phyloP scores from a whole-genome alignment of 2,888 invertebrate genomes.

The Penaeus monodon region DNA sequence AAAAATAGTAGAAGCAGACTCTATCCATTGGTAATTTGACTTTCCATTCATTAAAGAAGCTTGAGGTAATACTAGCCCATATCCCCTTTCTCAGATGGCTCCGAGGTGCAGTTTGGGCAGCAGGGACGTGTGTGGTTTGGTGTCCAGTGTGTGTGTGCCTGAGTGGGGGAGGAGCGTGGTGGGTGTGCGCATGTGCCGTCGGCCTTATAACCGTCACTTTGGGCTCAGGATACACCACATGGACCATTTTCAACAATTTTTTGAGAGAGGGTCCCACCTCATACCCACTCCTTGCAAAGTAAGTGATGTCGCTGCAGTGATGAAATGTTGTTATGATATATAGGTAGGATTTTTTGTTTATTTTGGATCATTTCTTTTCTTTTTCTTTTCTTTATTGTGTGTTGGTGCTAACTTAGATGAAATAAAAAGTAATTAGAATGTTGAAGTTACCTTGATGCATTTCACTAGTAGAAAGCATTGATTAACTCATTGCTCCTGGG shows the following conservation, averaged over 20 bases:
- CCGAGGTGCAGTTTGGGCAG: conserved; percentile 56
- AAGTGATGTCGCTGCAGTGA: background rate
- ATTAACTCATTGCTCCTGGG: too few species aligned
- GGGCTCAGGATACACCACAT: conserved; percentile 60
- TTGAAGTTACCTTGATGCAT: too few species aligned
- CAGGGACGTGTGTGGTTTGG: conserved; percentile 61
- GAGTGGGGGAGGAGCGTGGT: conserved; percentile 62
- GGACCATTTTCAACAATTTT: conserved; percentile 59
- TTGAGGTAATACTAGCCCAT: too few species aligned
- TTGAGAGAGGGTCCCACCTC: conserved; percentile 49
- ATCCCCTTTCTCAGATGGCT: conserved; percentile 49
- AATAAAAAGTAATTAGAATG: too few species aligned
- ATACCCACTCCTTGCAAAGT: conserved; percentile 56
- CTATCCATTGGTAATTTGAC: background rate
- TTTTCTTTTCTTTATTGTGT: too few species aligned
- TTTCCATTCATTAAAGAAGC: background rate
- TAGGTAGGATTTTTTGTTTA: too few species aligned
- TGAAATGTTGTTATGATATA: too few species aligned
- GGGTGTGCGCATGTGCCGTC: conserved; percentile 63
- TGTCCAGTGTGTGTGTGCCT: conserved; percentile 63
- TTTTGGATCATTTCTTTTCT: too few species aligned
- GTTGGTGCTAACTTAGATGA: too few species aligned
- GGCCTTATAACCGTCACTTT: conserved; percentile 60
- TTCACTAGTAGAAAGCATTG: too few species aligned
- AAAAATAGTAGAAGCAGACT: background rate